Percentiles rank a stretch among this genome's conserved stretches.
phyloP scores from a whole-genome alignment of 2,888 invertebrate genomes.

The Macaria liturata region DNA sequence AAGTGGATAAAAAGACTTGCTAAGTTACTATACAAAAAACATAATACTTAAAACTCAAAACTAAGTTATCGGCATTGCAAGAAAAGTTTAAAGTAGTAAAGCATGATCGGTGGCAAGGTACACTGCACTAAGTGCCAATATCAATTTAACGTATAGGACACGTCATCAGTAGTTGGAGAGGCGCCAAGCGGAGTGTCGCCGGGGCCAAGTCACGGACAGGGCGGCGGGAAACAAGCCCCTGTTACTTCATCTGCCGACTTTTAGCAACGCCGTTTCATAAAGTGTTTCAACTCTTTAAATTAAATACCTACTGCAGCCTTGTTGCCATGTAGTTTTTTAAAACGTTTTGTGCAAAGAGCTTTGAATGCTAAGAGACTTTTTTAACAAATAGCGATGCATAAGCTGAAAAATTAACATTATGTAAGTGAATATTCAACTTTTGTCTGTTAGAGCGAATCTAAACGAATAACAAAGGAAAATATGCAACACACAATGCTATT shows the following conservation, averaged over 20 bases:
- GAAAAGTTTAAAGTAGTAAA: constrained; percentile 49
- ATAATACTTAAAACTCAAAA: too few species aligned
- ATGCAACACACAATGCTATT: too few species aligned
- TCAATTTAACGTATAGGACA: constrained; percentile 69
- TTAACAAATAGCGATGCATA: too few species aligned
- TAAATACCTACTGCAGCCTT: constrained; percentile 5
- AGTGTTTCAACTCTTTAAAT: constrained; percentile 30
- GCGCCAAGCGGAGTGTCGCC: constrained; percentile 48
- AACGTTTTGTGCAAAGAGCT: not conserved
- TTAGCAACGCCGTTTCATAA: constrained; percentile 37
- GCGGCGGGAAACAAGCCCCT: constrained; percentile 52
- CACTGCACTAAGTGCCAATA: constrained; percentile 65
- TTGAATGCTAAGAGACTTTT: too few species aligned
- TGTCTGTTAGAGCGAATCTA: too few species aligned
- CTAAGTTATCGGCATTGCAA: constrained; percentile 14
- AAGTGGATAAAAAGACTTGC: too few species aligned
- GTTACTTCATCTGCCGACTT: constrained; percentile 46
- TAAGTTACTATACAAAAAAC: too few species aligned
- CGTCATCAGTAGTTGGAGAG: constrained; percentile 63
- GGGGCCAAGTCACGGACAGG: constrained; percentile 55
- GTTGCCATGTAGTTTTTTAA: not conserved
- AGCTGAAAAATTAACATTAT: too few species aligned
- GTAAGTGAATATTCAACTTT: too few species aligned
- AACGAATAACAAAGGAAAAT: too few species aligned
- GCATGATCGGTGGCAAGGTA: constrained; percentile 51